Evolutionary conservation across 2,113 vertebrate species (phyloP).

Genomic region (Pelobates fuscus): DNA sequence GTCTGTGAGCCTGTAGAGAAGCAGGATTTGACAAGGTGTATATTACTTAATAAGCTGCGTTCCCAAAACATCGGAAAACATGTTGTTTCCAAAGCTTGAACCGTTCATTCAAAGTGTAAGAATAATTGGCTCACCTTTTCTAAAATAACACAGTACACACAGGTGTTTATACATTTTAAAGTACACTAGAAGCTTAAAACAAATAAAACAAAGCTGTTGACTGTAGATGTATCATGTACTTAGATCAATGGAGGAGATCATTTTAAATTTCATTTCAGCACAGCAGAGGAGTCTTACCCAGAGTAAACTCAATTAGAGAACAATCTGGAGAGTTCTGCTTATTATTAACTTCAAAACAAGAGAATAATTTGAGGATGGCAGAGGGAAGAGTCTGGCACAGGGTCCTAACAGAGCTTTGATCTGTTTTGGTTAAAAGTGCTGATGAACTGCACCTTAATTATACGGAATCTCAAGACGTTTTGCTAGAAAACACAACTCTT

Average conservation of each 20-base stretch:
- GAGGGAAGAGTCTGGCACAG: not conserved
- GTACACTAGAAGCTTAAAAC: constrained; percentile 5
- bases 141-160: not conserved
- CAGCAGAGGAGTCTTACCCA: constrained; percentile 13
- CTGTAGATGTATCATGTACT: constrained; percentile 8
- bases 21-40: too few relatives aligned
- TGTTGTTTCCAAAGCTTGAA: not conserved
- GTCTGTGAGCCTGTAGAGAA: too few relatives aligned
- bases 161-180: not conserved
- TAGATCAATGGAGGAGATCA: constrained; percentile 46
- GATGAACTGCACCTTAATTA: constrained; percentile 16
- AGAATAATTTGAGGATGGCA: constrained; percentile 27
- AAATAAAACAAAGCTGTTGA: constrained; percentile 26
- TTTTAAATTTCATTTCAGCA: constrained; percentile 40
- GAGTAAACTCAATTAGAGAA: constrained; percentile 33
- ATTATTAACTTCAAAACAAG: constrained; percentile 48
- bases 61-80: not conserved
- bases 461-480: not conserved
- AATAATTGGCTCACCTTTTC: not conserved
- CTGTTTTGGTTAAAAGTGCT: constrained; percentile 13
- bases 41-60: not conserved
- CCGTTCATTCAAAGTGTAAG: not conserved
- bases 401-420: constrained; percentile 31
- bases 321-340: constrained; percentile 21
- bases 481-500: not conserved